Base-by-base conservation (phyloP, 2,797 vertebrate genomes). In the Mareca strepera region DNA sequence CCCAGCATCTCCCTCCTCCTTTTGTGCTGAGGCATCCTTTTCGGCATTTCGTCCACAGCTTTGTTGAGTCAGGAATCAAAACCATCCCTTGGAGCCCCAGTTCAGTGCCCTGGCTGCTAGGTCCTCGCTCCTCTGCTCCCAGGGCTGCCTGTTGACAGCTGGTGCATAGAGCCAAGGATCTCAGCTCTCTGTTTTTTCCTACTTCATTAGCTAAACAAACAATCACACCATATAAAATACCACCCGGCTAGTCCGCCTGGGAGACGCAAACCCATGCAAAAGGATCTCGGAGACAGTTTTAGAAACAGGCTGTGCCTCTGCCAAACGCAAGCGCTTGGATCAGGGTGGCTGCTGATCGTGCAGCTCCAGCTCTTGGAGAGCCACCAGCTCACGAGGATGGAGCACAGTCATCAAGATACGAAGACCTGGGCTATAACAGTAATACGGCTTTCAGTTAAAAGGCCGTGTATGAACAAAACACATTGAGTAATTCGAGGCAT, bases 181-280 rank as follows among this genome's bases (percentile, higher is more conserved):
- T n/a, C 53, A 74, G 74, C 67, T 80, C 63, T 84, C 53, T 72
- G 77, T 46, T 91, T 92, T 90, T 55, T 55, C 90, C 85, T 84
- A 39, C 86, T 72, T 86, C 78, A 82, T 94, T 87, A 94, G 82
- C 83, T 94, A 90, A 94, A 94, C 90, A 92, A 95, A 92, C 89
- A 95, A 52, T 69, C 81, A 96, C 90, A 94, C 89, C 46, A 90
- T 91, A 44, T 91, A 92, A 95, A 95, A 95, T 87, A 88, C 92
- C 94, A 92, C 88, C 74, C 86, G 0, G 78, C 53, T 89, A 0
- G 3, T 66, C 89, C 2, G 6, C 84, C 87, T 79, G 75, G 86
- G 90, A 89, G 50, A 93, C 3, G 11, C 46, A 92, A 89, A 83
- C 37, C 64, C 80, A 26, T 52, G 53, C 48, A 90, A 74, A 94